Percentiles rank a stretch among this genome's conserved stretches.
Evolutionary conservation across 2,888 invertebrate genomes (phyloP).

Genomic region (Celastrina argiolus): DNA sequence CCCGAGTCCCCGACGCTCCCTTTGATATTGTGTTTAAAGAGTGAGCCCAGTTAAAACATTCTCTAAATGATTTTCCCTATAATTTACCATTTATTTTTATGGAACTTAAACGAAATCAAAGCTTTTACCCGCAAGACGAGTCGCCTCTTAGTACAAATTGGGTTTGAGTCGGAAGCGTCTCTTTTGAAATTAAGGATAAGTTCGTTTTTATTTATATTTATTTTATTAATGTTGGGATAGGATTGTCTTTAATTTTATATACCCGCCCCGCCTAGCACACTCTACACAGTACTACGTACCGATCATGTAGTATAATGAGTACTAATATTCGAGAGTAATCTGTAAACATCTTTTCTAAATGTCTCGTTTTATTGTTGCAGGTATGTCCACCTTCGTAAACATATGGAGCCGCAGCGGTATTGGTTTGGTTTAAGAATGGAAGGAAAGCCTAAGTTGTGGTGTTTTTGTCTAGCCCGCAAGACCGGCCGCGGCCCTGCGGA

Average conservation of each 20-base stretch:
- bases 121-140: slow-evolving; percentile 18
- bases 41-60: slow-evolving; percentile 11
- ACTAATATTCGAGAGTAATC: too few relatives aligned
- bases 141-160: slow-evolving; percentile 17
- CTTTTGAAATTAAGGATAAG: not conserved
- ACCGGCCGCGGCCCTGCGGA: not conserved
- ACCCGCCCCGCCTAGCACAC: not conserved
- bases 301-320: too few relatives aligned
- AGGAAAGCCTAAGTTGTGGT: not conserved
- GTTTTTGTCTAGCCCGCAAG: not conserved
- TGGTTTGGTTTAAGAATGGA: not conserved
- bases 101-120: slow-evolving; percentile 21
- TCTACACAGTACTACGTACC: not conserved
- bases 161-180: slow-evolving; percentile 7
- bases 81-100: slow-evolving; percentile 23
- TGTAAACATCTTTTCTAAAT: not conserved
- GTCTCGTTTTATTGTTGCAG: not conserved
- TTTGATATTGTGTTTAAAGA: slow-evolving; percentile 22
- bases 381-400: not conserved
- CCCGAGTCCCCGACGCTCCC: slow-evolving; percentile 3
- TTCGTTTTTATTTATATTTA: not conserved
- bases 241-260: not conserved
- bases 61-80: slow-evolving; percentile 21
- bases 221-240: not conserved
- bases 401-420: not conserved